Evolutionary conservation across 2,113 vertebrate genomes (phyloP).

Genomic region (Lucifuga dentata): DNA sequence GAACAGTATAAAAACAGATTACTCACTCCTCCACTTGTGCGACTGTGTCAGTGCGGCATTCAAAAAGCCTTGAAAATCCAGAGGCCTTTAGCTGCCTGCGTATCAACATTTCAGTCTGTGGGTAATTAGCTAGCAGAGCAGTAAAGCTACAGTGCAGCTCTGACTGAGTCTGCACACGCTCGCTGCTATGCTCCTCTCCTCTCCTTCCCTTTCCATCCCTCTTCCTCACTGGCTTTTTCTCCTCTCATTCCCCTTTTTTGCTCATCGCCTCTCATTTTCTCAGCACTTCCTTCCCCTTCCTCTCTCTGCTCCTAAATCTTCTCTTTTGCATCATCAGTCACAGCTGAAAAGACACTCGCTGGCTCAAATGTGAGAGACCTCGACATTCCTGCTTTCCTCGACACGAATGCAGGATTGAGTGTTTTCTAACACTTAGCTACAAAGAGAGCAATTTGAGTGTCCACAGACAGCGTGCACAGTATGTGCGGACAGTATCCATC

Average conservation of each 20-base stretch:
- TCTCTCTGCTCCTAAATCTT: constrained; percentile 23
- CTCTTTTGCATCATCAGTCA: constrained; percentile 36
- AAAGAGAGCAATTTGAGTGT: not conserved
- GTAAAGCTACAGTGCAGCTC: constrained; percentile 76
- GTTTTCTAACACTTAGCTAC: constrained; percentile 9
- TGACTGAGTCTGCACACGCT: constrained; percentile 75
- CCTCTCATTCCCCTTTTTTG: not conserved
- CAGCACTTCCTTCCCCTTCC: constrained; percentile 2
- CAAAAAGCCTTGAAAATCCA: constrained; percentile 47
- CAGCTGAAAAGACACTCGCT: constrained; percentile 54
- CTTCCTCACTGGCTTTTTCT: not conserved
- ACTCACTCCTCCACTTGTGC: constrained; percentile 9
- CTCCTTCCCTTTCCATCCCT: constrained; percentile 2
- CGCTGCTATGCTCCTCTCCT: constrained; percentile 28
- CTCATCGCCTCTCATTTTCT: constrained; percentile 11
- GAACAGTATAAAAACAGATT: not conserved
- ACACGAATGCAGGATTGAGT: constrained; percentile 21
- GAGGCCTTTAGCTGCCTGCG: constrained; percentile 59
- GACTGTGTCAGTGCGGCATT: constrained; percentile 8
- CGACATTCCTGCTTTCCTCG: constrained; percentile 18
- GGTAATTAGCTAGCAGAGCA: constrained; percentile 78
- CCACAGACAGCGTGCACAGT: not conserved
- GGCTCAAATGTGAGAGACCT: constrained; percentile 33
- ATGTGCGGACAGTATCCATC: not conserved
- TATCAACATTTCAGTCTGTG: constrained; percentile 73